These are phyloP conservation scores for Lithophane semibrunnea DNA, from an alignment of 2,888 invertebrate genomes.

Conservation along the genomic window DNA sequence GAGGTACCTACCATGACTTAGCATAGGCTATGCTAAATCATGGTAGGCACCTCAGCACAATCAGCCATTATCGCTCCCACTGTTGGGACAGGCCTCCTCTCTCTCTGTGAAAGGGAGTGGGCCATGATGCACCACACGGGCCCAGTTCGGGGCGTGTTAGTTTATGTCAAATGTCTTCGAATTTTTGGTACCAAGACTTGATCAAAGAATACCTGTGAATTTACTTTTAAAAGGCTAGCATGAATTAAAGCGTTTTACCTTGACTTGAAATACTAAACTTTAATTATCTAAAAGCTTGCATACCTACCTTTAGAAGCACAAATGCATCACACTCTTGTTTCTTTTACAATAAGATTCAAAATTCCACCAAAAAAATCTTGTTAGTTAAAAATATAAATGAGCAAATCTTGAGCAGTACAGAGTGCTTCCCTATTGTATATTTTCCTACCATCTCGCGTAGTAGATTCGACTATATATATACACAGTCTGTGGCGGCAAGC, in stretches of 20 bases:
- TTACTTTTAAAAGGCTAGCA: not conserved
- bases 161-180: not conserved
- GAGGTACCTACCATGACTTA: not conserved
- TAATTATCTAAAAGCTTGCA: conserved; percentile 4
- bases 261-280: conserved; percentile 19
- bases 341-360: not conserved
- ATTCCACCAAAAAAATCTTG: not conserved
- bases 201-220: not conserved
- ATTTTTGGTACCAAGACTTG: not conserved
- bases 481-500: conserved; percentile 42
- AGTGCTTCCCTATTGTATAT: conserved; percentile 60
- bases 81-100: not conserved
- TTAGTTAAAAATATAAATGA: conserved; percentile 46
- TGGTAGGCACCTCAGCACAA: not conserved
- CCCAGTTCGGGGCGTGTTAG: not conserved
- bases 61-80: not conserved
- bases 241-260: conserved; percentile 21
- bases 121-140: not conserved
- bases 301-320: too few species aligned
- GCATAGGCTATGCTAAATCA: too few species aligned
- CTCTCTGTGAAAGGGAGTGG: too few species aligned
- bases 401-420: conserved; percentile 36
- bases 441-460: conserved; percentile 54
- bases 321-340: not conserved
- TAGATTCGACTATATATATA: conserved; percentile 62